Base-by-base conservation (phyloP, 2,113 vertebrate genomes). In the Podarcis raffonei region DNA sequence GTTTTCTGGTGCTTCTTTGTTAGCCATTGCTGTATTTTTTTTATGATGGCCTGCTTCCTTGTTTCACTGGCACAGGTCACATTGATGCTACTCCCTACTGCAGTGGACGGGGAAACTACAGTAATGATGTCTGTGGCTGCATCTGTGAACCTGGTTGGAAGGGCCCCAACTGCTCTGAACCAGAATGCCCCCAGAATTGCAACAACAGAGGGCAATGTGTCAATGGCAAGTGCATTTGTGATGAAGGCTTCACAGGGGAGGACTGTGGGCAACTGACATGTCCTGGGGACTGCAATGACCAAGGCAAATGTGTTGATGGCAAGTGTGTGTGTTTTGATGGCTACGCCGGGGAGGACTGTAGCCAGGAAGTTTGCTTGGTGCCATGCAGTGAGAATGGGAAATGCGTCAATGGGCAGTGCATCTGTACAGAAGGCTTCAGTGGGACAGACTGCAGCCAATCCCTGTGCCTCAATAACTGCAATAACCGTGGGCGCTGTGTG, bases 31-130 rank as follows among this genome's bases (percentile, higher is more conserved):
- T 13, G 4, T 7, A 11, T 1, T 13, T 76, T 7, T 9, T 11
- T 15, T 4, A 1, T 3, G 20, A 3, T 92, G 81, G 68, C 0
- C 3, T 25, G 1, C 11, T 71, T 65, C 89, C 81, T 85, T 81
- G 62, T 16, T 9, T 88, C 0, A 0, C 66, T 87, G 81, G 4
- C 48, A 11, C 91, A 99, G 99, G 98, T 93, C 98, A 96, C 79
- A 90, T 99, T 85, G 97, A 98, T 88, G 98, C 97, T 71, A 97
- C 97, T 2, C 98, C 99, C 0, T 99, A 98, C 87, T 99, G 99
- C 96, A 98, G 96, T 0, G 98, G 98, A 27, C 98, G 89, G 0
- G 99, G 99, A 5, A 99, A 99, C 95, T 99, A 98, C 97, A 99
- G 98, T 93, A 87, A 97, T 0, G 97, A 97, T 11, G 94, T 96